phyloP scores from a whole-genome alignment of 2,888 invertebrate genomes.

The Tetrapedia diversipes region DNA sequence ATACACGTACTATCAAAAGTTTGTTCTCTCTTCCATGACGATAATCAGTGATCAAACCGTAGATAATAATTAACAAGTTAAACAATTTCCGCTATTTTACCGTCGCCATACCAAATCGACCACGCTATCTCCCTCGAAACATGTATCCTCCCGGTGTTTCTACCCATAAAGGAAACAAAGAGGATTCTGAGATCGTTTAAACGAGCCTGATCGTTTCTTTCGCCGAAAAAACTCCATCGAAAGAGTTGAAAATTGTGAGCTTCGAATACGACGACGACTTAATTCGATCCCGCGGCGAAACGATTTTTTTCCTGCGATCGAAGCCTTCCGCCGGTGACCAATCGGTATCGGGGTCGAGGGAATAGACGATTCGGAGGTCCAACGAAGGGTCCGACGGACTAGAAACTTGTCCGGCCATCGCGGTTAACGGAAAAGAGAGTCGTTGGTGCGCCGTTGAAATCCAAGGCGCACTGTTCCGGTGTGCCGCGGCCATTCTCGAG shows the following conservation, averaged over 20 bases:
- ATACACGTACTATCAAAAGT: too few species aligned
- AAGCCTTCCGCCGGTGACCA: neutral
- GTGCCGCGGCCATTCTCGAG: slow-evolving; percentile 7
- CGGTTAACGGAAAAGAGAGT: slow-evolving; percentile 50
- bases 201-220: neutral
- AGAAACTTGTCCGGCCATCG: slow-evolving; percentile 18
- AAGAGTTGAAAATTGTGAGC: neutral
- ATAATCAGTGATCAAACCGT: too few species aligned
- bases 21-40: too few species aligned
- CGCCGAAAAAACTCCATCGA: neutral
- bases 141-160: too few species aligned
- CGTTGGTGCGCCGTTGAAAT: slow-evolving; percentile 39
- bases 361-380: slow-evolving; percentile 12
- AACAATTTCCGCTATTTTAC: too few species aligned
- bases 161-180: neutral
- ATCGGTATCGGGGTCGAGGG: neutral
- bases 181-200: neutral
- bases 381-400: neutral
- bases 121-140: neutral
- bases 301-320: slow-evolving; percentile 9
- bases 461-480: slow-evolving; percentile 24
- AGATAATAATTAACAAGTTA: too few species aligned
- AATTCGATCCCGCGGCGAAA: neutral
- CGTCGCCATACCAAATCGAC: too few species aligned
- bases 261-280: neutral